Evolutionary conservation across 1,140 invertebrate species (phyloP), one percentile per base, ranked within the genome.

Genomic region (Achatina immaculata): DNA sequence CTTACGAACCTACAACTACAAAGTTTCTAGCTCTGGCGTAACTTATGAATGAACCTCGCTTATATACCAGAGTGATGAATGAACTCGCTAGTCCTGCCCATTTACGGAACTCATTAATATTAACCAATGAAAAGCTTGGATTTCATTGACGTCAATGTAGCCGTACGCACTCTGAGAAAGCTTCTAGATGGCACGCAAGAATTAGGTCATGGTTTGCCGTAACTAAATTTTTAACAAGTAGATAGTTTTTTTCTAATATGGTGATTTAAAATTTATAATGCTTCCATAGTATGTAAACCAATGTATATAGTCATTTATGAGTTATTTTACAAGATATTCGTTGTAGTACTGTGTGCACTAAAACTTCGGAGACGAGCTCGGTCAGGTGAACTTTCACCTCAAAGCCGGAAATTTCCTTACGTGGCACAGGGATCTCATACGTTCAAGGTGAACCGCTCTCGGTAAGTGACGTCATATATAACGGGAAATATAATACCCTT

Each of bases 41-140:
- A 85, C 83, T 84, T 87, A 88, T 89, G 88, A 90, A 89, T 87
- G 85, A 87, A 87, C 45, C 62, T 75, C 55, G 55, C 80, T 84
- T 84, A 82, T 85, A 83, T 84, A 85, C 85, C 21, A 48, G 81
- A 85, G 93, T 93, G 93, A 94, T 94, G 93, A 94, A 94, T 94
- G 93, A 92, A 93, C 87, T 89, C 86, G 90, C 85, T 86, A 86
- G 90, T 88, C 87, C 88, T 90, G 91, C 90, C 93, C 93, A 92
- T 87, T 90, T 89, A 88, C 83, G 89, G 89, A 81, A 84, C 74
- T 58, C 62, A 40, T 36, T 55, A 55, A 69, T 34, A 74, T 92
- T 90, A 91, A 85, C 92, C 93, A 92, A 92, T 92, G 84, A 87
- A 55, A 81, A 86, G 38, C 65, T 71, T 45, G 80, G 45, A 77